phyloP scores from a whole-genome alignment of 2,113 vertebrate genomes.

The Vulpes lagopus region DNA sequence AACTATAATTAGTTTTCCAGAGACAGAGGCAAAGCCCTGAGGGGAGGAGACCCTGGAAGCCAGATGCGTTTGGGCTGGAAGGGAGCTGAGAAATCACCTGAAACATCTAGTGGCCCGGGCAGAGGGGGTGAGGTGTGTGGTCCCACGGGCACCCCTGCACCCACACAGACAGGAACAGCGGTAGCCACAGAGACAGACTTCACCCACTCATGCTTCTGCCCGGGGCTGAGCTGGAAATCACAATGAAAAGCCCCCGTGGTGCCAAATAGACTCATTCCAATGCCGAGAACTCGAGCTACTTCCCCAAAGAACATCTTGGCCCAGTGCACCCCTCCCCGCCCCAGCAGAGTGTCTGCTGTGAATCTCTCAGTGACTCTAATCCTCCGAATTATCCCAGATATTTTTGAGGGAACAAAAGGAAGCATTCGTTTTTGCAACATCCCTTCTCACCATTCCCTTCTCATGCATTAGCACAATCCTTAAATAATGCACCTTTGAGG shows the following conservation, averaged over 20 bases:
- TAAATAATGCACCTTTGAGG: background rate
- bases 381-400: background rate
- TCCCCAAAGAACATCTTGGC: background rate
- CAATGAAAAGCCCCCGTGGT: background rate
- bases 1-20: constrained; percentile 64
- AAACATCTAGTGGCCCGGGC: background rate
- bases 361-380: constrained; percentile 15
- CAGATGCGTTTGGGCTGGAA: background rate
- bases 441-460: background rate
- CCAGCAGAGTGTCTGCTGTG: background rate
- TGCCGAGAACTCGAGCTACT: background rate
- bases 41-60: background rate
- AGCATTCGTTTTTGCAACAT: constrained; percentile 41
- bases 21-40: background rate
- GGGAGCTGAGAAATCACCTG: background rate
- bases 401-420: constrained; percentile 51
- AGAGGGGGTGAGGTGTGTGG: background rate
- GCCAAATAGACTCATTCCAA: background rate
- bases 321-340: too few species aligned
- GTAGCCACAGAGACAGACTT: background rate
- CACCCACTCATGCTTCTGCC: background rate
- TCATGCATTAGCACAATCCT: background rate
- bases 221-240: background rate
- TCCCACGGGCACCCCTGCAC: too few species aligned
- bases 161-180: background rate